Percentiles rank a stretch among this genome's conserved stretches.
Evolutionary conservation across 2,888 invertebrate species (phyloP).

Genomic region (Drosophila borborema): DNA sequence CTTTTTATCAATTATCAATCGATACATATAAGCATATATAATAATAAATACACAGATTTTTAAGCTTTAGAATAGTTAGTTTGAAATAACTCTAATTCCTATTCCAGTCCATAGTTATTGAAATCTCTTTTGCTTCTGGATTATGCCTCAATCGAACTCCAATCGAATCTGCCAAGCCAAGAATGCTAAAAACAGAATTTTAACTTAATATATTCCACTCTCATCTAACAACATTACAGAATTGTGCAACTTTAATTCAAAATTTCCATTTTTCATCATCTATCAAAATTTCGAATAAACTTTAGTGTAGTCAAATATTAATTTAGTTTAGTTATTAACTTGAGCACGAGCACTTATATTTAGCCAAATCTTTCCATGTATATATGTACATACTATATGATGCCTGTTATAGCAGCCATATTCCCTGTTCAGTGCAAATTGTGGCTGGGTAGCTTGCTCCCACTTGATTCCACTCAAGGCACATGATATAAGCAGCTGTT

Average conservation of each 20-base stretch:
- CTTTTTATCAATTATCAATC: too few relatives aligned
- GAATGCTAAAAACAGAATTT: not conserved
- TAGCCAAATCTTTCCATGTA: too few relatives aligned
- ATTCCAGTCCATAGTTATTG: too few relatives aligned
- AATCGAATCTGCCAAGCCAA: not conserved
- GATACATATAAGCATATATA: too few relatives aligned
- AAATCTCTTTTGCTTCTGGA: not conserved
- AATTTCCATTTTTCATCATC: too few relatives aligned
- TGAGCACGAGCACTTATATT: too few relatives aligned
- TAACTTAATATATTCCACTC: not conserved
- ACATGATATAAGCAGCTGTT: conserved; percentile 23
- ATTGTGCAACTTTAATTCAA: too few relatives aligned
- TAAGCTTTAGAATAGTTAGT: not conserved
- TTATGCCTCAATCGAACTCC: too few relatives aligned
- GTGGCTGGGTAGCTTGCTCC: not conserved
- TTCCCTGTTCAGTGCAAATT: not conserved
- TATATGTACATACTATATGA: too few relatives aligned
- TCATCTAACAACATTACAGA: too few relatives aligned
- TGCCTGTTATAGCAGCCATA: not conserved
- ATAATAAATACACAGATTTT: too few relatives aligned
- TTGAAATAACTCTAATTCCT: not conserved
- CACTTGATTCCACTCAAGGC: conserved; percentile 8
- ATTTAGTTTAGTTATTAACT: not conserved
- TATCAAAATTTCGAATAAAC: too few relatives aligned
- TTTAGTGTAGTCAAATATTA: not conserved